Base-by-base conservation (phyloP, 2,888 invertebrate genomes). In the Hermodice carunculata region DNA sequence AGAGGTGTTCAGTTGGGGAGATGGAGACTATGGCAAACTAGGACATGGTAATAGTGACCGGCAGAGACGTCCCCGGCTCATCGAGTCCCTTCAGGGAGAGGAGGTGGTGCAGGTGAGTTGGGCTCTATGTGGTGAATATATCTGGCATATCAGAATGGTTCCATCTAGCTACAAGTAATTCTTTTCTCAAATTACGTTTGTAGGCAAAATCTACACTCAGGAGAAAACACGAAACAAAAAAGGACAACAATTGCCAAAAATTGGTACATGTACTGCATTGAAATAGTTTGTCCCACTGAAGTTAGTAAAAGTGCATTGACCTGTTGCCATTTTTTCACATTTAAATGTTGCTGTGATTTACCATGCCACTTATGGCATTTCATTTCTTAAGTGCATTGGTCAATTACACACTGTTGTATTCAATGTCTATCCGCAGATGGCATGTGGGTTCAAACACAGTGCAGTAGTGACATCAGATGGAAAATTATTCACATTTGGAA, bases 1-100 rank as follows among this genome's bases (percentile, higher is more conserved):
- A 0, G 91, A 91, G 80, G 90, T 91, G 29, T 91, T 90, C 78
- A 90, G 90, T 24, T 91, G 90, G 90, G 91, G 90, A 11, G 90
- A 91, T 77, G 91, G 91, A 0, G 90, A 91, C 81, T 90, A 90
- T 78, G 91, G 91, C 8, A 90, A 90, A 82, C 83, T 91, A 34
- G 91, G 91, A 0, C 91, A 91, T 77, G 91, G 91, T 6, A 90
- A 90, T 77, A 89, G 89, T 75, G 90, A 91, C 75, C 81, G 90
- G 26, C 90, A 90, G 76, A 83, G 90, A 34, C 81, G 90, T 46
- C 91, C 91, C 0, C 82, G 90, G 53, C 90, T 90, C 78, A 90
- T 91, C 63, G 90, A 91, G 78, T 89, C 89, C 2, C 80, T 91
- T 17, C 89, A 90, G 75, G 88, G 89, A 66, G 90, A 90, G 79